Evolutionary conservation across 2,888 invertebrate species (phyloP), one percentile per base, ranked within the genome.

Genomic region (Drosophila setosimentum): DNA sequence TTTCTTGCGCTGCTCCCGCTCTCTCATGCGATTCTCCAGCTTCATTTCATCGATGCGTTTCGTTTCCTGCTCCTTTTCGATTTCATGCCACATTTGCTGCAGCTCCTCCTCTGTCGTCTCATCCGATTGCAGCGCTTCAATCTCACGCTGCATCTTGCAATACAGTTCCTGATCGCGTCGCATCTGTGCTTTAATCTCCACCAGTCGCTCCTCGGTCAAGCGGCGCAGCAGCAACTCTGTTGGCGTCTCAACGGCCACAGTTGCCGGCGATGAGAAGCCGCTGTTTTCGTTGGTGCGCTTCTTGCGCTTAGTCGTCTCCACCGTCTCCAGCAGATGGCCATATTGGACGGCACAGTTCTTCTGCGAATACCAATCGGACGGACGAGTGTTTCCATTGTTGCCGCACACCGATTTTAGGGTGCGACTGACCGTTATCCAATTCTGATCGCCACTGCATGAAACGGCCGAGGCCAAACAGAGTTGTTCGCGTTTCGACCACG

Each of bases 311-410:
- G 95, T 27, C 96, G 94, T 91, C 97, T 98, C 93, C 97, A 98
- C 10, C 96, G 96, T 92, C 97, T 98, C 98, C 97, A 98, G 91
- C 97, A 98, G 0, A 94, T 93, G 0, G 96, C 97, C 96, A 93
- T 98, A 99, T 90, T 98, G 98, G 0, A 97, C 95, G 0, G 98
- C 98, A 93, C 98, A 98, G 80, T 96, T 96, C 93, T 96, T 97
- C 91, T 97, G 97, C 0, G 97, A 97, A 91, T 98, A 98, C 98
- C 98, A 98, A 92, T 98, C 98, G 0, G 95, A 74, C 53, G 92
- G 91, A 35, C 92, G 84, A 11, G 65, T 57, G 40, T 62, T 94
- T 1, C 96, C 80, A 59, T 83, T 87, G n/a, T 83, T 87, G 18
- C 96, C 95, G 6, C 96, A 96, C 64, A 96, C 95, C 0, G 96